Base-by-base conservation (phyloP, 2,113 vertebrate genomes). In the Chaetops frenatus region DNA sequence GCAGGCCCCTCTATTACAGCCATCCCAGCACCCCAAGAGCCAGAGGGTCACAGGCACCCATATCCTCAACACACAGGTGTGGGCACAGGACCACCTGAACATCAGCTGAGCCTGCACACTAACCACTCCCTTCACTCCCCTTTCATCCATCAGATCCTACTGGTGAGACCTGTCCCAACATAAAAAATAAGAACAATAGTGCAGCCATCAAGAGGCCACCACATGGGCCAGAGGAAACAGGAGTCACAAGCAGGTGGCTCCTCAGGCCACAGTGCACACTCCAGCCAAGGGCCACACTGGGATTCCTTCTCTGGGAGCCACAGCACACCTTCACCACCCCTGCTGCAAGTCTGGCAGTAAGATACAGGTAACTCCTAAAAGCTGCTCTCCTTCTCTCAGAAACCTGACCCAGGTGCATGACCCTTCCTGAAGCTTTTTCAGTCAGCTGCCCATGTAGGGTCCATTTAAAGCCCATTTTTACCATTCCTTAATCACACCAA, bases 11-110 rank as follows among this genome's bases (percentile, higher is more conserved):
- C 27, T 14, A 4, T 71, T 42, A 45, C 42, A 76, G 48, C 31
- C 61, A 72, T 29, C 38, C 65, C 57, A 65, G 33, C 17, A 73
- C 35, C 15, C 35, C 53, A 65, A 71, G 44, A 53, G 27, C 18
- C 42, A 79, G 56, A 72, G 20, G n/a, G 11, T 18, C 50, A 66
- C 18, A 53, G 31, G 21, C 4, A 2, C 15, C 25, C 23, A 9
- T 5, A 48, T 48, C 25, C 56, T 81, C 42, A 38, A 16, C 16
- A 48, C 0, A 1, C 38, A 50, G n/a, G 31, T 58, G 22, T 9
- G 38, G 35, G 53, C 35, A 77, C 1, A 1, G 53, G 48, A 58
- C 6, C 1, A 1, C n/a, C 0, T 10, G 20, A 66, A 66, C 21
- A 35, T 15, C 67, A 86, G 17, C 36, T 51, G 25, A 90, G 22